These are phyloP conservation scores for Eupleurogrammus muticus DNA, from an alignment of 2,797 vertebrate genomes.

Conservation along the genomic window DNA sequence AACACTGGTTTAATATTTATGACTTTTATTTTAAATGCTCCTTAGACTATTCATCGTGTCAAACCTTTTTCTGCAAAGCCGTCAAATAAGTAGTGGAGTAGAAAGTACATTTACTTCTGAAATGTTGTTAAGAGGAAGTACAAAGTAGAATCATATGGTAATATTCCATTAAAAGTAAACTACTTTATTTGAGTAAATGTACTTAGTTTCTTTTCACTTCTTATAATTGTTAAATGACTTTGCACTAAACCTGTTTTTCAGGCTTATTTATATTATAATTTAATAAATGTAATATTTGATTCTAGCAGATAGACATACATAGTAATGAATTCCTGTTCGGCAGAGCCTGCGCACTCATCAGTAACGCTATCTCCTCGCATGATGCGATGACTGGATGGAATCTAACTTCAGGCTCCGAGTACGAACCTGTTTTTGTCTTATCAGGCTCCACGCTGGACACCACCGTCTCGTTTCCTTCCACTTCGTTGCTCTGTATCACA, in stretches of 20 bases:
- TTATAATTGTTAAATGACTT: neutral
- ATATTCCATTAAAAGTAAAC: no score
- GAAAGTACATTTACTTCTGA: neutral
- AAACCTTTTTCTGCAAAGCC: neutral
- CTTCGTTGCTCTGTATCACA: slow-evolving; percentile 73
- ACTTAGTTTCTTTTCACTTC: neutral
- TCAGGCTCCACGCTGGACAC: slow-evolving; percentile 67
- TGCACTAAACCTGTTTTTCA: neutral
- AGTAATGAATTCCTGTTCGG: neutral
- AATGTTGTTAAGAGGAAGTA: neutral
- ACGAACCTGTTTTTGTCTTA: slow-evolving; percentile 81
- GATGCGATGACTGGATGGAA: slow-evolving; percentile 47
- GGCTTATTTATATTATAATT: neutral
- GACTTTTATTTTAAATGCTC: no score
- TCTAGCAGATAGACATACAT: neutral
- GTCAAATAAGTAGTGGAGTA: neutral
- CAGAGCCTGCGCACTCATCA: slow-evolving; percentile 56
- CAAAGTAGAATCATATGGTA: neutral
- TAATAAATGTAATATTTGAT: neutral
- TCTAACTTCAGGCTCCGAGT: slow-evolving; percentile 8
- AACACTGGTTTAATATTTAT: neutral
- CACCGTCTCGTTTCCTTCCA: slow-evolving; percentile 72
- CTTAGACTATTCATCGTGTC: neutral
- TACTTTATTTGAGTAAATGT: neutral
- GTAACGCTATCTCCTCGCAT: slow-evolving; percentile 54